A percentile compares a stretch with the other conserved stretches of the same genome.
Evolutionary conservation across 2,797 vertebrate genomes (phyloP).

Genomic region (Melanotaenia parkinsoni): DNA sequence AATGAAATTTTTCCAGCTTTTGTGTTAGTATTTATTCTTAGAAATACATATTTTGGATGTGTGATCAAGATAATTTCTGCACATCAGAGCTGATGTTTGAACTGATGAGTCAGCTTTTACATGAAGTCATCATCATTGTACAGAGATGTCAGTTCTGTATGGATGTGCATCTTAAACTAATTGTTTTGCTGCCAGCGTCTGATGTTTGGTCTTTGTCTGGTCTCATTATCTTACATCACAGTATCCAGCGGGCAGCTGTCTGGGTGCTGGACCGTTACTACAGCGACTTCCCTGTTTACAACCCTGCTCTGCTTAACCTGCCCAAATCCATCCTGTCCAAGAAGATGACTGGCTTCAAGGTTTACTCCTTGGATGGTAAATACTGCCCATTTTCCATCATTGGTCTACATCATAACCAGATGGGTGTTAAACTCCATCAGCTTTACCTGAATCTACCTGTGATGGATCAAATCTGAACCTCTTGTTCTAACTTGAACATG

Average conservation of each 20-base stretch:
- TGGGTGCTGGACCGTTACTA: constrained; percentile 98
- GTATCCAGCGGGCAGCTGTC: constrained; percentile 92
- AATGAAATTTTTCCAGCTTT: background rate
- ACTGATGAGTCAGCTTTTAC: background rate
- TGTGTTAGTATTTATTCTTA: background rate
- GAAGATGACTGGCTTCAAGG: constrained; percentile 98
- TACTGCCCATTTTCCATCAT: background rate
- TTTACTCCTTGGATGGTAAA: constrained; percentile 90
- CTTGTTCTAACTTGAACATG: background rate
- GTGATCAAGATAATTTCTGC: background rate
- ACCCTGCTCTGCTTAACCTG: constrained; percentile 94
- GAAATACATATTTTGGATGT: background rate
- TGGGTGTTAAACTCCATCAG: background rate
- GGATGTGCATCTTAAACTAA: background rate
- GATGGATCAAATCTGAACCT: background rate
- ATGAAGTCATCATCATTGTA: background rate
- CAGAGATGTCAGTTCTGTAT: background rate
- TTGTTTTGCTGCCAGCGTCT: background rate
- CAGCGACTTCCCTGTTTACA: constrained; percentile 95
- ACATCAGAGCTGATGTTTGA: constrained; percentile 5
- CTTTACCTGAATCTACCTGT: background rate
- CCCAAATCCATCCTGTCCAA: constrained; percentile 96
- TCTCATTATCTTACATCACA: background rate
- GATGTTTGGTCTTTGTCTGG: constrained; percentile 7
- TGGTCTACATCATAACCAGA: background rate